Percentiles rank a stretch among this genome's conserved stretches.
Conservation (phyloP, 2,113 vertebrate species). For the Eublepharis macularius region DNA sequence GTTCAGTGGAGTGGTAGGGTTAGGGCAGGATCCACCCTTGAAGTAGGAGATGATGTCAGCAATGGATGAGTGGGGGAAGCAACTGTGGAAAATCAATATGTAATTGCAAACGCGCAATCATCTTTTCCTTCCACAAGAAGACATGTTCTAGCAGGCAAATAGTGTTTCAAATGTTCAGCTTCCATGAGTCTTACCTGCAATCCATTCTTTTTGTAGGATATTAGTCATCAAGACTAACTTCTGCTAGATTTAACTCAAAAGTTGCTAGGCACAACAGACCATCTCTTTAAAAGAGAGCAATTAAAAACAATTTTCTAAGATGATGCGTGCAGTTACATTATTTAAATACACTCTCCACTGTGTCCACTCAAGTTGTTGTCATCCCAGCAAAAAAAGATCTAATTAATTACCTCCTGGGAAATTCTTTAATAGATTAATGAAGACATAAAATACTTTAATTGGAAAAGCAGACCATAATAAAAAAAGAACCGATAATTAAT, state of each 20-base stretch:
- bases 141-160: too few species aligned
- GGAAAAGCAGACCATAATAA: background rate
- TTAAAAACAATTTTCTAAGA: slow-evolving; percentile 3
- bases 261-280: background rate
- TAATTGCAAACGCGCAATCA: too few species aligned
- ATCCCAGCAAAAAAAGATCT: background rate
- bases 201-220: background rate
- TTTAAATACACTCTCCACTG: background rate
- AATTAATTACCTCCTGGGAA: slow-evolving; percentile 15
- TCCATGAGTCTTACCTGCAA: too few species aligned
- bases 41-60: too few species aligned
- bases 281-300: background rate
- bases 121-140: too few species aligned
- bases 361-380: slow-evolving; percentile 19
- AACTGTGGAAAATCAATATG: too few species aligned
- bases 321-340: background rate
- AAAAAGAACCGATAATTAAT: background rate
- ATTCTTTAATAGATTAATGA: slow-evolving; percentile 14
- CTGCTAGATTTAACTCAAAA: background rate
- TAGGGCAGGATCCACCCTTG: too few species aligned
- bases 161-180: too few species aligned
- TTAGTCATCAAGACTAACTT: background rate
- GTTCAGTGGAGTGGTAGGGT: too few species aligned
- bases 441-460: slow-evolving; percentile 16
- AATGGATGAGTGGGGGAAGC: too few species aligned